Base-by-base conservation (phyloP, 1,140 invertebrate species). In the Matsumurasca onukii region DNA sequence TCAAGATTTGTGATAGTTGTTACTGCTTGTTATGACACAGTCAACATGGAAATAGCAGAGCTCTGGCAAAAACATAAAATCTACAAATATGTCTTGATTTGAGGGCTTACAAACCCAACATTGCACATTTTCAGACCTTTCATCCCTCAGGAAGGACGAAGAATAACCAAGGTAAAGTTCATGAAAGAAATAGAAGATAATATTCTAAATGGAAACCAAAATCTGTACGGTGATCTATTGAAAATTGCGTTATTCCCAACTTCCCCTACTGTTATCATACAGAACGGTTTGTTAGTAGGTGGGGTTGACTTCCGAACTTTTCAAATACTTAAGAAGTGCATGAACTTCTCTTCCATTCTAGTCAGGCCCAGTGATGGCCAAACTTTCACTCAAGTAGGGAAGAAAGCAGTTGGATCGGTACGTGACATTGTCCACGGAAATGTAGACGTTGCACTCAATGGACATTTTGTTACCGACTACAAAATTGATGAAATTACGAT, bases 1-100 rank as follows among this genome's bases (percentile, higher is more conserved):
- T 9, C 22, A 22, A 29, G 9, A 9, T 59, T 27, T 29, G 25
- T 59, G 9, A 59, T 59, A 59, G 5, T 29, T 3, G 25, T 59
- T 29, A 22, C 30, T n/a, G 9, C 25, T 27, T 59, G 55, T 29
- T 27, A 22, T 22, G 25, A 2, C 25, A 3, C 25, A 3, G n/a
- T 59, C n/a, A 59, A 59, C 9, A 9, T 27, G 15, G 55, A 59
- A 59, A 59, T 59, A 27, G 25, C 22, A 27, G 30, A 25, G 25
- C 25, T 59, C 9, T 59, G 55, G 55, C 22, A 59, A 5, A 27
- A 5, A 27, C 9, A 27, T n/a, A 22, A 9, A 5, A 59, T 59
- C n/a, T 59, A 27, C 55, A 59, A 59, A 29, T 59, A 59, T 59
- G 55, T 59, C n/a, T 27, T 59, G 55, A 59, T 59, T 59, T 59